These are phyloP conservation scores for Agraylea sexmaculata DNA, from an alignment of 1,140 invertebrate species.

Conservation along the genomic window DNA sequence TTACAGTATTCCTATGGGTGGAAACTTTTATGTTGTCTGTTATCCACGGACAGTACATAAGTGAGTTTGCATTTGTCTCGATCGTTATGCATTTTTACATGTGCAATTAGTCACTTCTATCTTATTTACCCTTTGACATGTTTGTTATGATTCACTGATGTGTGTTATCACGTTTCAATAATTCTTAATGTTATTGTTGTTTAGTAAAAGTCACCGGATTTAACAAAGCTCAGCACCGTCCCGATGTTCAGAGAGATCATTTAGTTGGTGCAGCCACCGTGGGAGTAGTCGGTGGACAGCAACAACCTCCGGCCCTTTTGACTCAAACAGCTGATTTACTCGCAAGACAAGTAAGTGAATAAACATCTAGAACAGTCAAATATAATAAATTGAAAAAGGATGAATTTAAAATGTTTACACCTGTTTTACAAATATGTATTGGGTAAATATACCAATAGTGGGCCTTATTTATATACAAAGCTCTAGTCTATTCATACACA, in stretches of 20 bases:
- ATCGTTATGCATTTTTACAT: not conserved
- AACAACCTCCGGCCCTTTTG: constrained; percentile 7
- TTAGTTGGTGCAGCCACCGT: constrained; percentile 12
- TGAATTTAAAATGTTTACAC: not conserved
- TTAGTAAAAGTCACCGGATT: constrained; percentile 17
- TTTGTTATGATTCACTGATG: not conserved
- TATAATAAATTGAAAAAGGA: not conserved
- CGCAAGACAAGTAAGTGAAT: constrained; percentile 17
- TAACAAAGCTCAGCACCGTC: constrained; percentile 19
- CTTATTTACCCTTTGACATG: not conserved
- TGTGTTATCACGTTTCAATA: not conserved
- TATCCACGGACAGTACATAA: constrained; percentile 17
- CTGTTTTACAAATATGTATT: too few relatives aligned
- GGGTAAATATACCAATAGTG: too few relatives aligned
- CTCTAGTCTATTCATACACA: too few relatives aligned
- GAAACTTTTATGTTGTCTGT: constrained; percentile 13
- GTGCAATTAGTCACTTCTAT: not conserved
- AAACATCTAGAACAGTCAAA: not conserved
- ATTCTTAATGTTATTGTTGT: not conserved
- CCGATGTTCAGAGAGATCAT: constrained; percentile 20
- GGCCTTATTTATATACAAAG: too few relatives aligned
- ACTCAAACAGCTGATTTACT: constrained; percentile 20
- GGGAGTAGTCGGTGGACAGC: too few relatives aligned
- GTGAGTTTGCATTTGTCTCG: constrained; percentile 9
- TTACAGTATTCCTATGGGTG: constrained; percentile 17